These are phyloP conservation scores for Sinopyrophorus schimmeli DNA, from an alignment of 2,888 invertebrate species.

Conservation along the genomic window DNA sequence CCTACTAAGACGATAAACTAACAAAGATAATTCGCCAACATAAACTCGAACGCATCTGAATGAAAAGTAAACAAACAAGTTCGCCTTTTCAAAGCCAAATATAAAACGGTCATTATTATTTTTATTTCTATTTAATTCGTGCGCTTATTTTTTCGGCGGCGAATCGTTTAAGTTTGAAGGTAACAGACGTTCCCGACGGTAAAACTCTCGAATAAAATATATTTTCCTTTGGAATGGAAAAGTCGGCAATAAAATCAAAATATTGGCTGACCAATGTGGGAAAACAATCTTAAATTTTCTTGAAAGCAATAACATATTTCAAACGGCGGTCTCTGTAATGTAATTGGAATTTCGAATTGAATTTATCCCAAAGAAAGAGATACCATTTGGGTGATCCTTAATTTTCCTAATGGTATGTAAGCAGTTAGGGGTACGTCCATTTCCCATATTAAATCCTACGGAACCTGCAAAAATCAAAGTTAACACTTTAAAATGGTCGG, in stretches of 20 bases:
- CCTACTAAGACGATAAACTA: slow-evolving; percentile 39
- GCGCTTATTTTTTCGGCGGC: no score
- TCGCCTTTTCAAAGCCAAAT: no score
- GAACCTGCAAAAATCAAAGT: no score
- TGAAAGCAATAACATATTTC: slow-evolving; percentile 44
- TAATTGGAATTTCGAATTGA: slow-evolving; percentile 42
- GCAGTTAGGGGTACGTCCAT: no score
- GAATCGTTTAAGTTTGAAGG: slow-evolving; percentile 31
- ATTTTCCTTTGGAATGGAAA: slow-evolving; percentile 41
- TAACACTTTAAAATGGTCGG: no score
- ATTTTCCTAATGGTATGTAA: slow-evolving; percentile 14
- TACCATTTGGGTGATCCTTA: slow-evolving; percentile 1
- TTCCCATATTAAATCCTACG: background rate
- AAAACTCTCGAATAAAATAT: slow-evolving; percentile 37
- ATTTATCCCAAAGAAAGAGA: slow-evolving; percentile 28
- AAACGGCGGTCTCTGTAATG: slow-evolving; percentile 38
- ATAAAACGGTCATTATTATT: no score
- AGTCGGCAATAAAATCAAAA: slow-evolving; percentile 50
- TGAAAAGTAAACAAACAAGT: no score
- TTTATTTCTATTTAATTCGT: no score
- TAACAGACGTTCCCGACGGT: slow-evolving; percentile 31
- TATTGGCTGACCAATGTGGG: slow-evolving; percentile 50
- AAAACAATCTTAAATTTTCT: slow-evolving; percentile 46
- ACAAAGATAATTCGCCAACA: slow-evolving; percentile 24
- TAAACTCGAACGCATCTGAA: no score